phyloP scores from a whole-genome alignment of 2,888 invertebrate genomes.

The Reticulitermes lucifugus region DNA sequence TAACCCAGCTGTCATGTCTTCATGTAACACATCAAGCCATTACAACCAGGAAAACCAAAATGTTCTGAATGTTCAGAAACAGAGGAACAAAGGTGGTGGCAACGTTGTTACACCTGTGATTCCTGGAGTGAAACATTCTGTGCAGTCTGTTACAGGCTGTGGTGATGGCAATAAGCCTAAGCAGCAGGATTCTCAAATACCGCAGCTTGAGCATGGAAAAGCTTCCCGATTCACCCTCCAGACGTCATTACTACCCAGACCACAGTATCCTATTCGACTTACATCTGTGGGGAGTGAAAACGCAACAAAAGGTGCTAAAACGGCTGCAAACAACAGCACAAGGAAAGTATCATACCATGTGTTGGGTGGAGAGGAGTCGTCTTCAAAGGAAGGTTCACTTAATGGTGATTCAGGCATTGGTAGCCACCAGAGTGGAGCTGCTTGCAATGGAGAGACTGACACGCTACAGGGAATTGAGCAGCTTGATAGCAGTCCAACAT shows the following conservation, averaged over 20 bases:
- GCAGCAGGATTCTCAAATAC: constrained; percentile 52
- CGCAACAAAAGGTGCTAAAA: constrained; percentile 66
- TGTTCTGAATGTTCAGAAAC: constrained; percentile 40
- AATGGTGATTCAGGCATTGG: constrained; percentile 72
- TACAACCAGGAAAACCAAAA: constrained; percentile 40
- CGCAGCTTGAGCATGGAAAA: constrained; percentile 28
- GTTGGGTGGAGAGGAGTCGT: constrained; percentile 57
- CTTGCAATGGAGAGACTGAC: constrained; percentile 60
- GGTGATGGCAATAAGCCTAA: constrained; percentile 40
- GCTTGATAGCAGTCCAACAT: constrained; percentile 60
- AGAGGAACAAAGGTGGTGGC: constrained; percentile 48
- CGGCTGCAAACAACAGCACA: constrained; percentile 56
- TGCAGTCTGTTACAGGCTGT: constrained; percentile 5
- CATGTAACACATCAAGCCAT: neutral
- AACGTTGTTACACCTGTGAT: constrained; percentile 30
- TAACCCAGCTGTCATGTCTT: constrained; percentile 50
- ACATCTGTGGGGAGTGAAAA: constrained; percentile 59
- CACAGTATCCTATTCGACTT: constrained; percentile 71
- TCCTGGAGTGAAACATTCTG: constrained; percentile 17
- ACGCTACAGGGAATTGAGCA: constrained; percentile 60
- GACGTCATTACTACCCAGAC: constrained; percentile 79
- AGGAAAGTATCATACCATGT: constrained; percentile 29
- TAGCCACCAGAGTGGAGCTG: constrained; percentile 59
- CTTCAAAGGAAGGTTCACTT: constrained; percentile 66
- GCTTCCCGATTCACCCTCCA: constrained; percentile 69